Conservation (phyloP, 2,888 invertebrate species). For the Timema cristinae region DNA sequence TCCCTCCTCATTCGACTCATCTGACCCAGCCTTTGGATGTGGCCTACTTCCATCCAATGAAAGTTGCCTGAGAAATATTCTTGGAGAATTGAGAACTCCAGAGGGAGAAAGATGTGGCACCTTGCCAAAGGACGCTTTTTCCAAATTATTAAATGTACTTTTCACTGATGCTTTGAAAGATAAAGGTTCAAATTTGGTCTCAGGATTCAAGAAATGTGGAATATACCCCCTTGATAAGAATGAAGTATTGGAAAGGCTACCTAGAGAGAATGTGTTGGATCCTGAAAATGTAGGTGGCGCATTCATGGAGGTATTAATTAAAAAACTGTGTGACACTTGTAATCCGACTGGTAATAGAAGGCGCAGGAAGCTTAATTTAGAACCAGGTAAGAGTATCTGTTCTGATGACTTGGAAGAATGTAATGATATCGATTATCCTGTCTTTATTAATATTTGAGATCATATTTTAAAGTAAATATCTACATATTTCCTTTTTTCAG, state of each 20-base stretch:
- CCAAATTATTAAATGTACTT: conserved; percentile 4
- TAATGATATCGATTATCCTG: too few relatives aligned
- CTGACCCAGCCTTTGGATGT: conserved; percentile 41
- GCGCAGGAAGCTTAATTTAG: conserved; percentile 11
- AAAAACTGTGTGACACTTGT: conserved; percentile 13
- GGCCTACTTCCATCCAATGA: conserved; percentile 39
- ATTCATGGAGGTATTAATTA: conserved; percentile 6
- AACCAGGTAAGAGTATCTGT: conserved; percentile 18
- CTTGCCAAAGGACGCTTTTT: conserved; percentile 17
- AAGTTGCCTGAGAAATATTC: conserved; percentile 34
- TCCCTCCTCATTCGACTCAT: conserved; percentile 41
- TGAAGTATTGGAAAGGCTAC: conserved; percentile 16
- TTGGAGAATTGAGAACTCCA: conserved; percentile 30
- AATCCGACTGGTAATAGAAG: neutral
- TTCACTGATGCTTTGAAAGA: conserved; percentile 5
- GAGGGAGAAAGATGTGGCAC: conserved; percentile 20
- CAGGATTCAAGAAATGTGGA: conserved; percentile 25
- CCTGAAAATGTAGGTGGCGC: conserved; percentile 4
- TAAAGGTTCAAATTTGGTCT: conserved; percentile 4
- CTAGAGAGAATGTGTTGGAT: neutral
- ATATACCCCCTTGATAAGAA: conserved; percentile 19
- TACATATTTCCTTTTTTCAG: too few relatives aligned
- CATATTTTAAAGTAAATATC: too few relatives aligned
- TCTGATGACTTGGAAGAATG: conserved; percentile 12
- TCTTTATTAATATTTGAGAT: too few relatives aligned